phyloP scores from a whole-genome alignment of 2,113 vertebrate genomes.

The Sinocyclocheilus grahami region DNA sequence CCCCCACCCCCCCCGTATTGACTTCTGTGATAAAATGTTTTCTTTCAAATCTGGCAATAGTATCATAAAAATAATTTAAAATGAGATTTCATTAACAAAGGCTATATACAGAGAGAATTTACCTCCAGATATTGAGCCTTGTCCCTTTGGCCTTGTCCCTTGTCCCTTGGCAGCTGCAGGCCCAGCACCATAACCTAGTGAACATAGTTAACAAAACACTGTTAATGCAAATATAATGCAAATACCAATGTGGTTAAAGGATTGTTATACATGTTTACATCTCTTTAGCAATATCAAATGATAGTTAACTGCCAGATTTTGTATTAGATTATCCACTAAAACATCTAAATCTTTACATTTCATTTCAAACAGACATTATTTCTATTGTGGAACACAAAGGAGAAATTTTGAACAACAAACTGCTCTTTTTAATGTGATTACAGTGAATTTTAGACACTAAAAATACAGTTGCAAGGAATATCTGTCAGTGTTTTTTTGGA shows the following conservation, averaged over 20 bases:
- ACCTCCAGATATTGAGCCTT: slow-evolving; percentile 36
- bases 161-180: background rate
- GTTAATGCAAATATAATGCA: background rate
- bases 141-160: slow-evolving; percentile 26
- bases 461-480: too few relatives aligned
- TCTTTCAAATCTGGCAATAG: background rate
- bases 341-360: background rate
- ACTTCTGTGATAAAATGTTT: background rate
- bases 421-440: too few relatives aligned
- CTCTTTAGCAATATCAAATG: background rate
- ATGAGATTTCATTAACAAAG: background rate
- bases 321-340: background rate
- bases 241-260: background rate
- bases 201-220: background rate
- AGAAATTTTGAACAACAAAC: too few relatives aligned
- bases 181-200: slow-evolving; percentile 42
- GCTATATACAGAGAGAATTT: background rate
- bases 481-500: too few relatives aligned
- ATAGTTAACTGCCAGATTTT: background rate
- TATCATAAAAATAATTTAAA: background rate
- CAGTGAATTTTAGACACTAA: too few relatives aligned
- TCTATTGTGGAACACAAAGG: too few relatives aligned
- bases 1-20: background rate
- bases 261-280: background rate
- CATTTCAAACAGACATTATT: background rate